Evolutionary conservation across 1,140 invertebrate genomes (phyloP).

Genomic region (Drosophila eugracilis): DNA sequence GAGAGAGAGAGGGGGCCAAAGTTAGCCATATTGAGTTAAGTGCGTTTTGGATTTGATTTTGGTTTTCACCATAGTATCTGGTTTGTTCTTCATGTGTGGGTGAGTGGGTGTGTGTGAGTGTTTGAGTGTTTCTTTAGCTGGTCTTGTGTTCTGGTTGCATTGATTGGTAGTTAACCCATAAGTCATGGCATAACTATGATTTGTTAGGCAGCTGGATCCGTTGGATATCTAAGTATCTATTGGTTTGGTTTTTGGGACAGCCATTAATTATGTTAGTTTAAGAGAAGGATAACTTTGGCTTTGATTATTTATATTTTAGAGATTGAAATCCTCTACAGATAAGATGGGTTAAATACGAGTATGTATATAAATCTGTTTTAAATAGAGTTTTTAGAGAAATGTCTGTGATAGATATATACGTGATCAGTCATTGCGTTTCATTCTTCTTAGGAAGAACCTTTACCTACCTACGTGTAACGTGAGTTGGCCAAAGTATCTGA

Average conservation of each 20-base stretch:
- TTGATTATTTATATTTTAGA: no score
- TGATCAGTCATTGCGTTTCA: no score
- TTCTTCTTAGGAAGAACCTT: constrained; percentile 22
- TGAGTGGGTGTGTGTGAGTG: neutral
- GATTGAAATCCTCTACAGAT: no score
- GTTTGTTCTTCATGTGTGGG: neutral
- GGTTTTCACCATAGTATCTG: constrained; percentile 32
- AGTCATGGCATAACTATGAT: constrained; percentile 23
- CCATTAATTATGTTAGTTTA: no score
- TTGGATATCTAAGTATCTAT: neutral
- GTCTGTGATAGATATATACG: constrained; percentile 49
- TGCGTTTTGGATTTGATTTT: constrained; percentile 58
- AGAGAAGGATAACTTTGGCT: no score
- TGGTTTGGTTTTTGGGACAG: no score
- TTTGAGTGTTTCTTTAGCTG: constrained; percentile 6
- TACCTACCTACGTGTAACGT: constrained; percentile 30
- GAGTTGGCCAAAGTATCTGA: constrained; percentile 43
- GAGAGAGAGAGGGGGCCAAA: constrained; percentile 12
- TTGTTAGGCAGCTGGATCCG: neutral
- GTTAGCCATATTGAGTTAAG: constrained; percentile 56
- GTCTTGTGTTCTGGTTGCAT: constrained; percentile 9
- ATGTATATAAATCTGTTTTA: neutral
- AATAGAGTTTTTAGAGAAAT: constrained; percentile 15
- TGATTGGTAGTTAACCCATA: constrained; percentile 55
- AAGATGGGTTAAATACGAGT: no score